phyloP scores from a whole-genome alignment of 2,888 invertebrate genomes.

The Brenthis daphne region DNA sequence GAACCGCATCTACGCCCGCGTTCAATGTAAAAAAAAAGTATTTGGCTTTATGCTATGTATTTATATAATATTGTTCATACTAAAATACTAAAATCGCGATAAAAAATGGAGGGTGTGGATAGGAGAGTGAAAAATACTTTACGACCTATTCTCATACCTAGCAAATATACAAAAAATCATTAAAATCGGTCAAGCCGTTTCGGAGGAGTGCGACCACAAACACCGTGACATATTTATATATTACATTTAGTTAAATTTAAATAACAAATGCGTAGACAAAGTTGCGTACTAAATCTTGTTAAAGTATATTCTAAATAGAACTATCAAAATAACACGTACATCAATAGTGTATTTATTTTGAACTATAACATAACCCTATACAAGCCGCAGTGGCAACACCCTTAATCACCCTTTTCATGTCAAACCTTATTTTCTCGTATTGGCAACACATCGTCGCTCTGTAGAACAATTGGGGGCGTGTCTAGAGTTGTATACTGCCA shows the following conservation, averaged over 20 bases:
- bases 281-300: background rate
- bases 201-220: no score
- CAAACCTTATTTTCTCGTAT: slow-evolving; percentile 27
- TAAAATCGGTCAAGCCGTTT: no score
- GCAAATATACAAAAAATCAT: no score
- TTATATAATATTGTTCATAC: no score
- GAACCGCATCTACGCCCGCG: background rate
- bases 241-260: background rate
- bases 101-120: no score
- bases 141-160: no score
- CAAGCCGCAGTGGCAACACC: slow-evolving; percentile 6
- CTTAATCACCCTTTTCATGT: slow-evolving; percentile 27
- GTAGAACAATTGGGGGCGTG: slow-evolving; percentile 31
- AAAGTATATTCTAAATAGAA: background rate
- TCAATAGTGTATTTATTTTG: slow-evolving; percentile 14
- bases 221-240: background rate
- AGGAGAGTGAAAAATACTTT: no score
- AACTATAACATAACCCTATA: slow-evolving; percentile 2
- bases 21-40: no score
- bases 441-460: slow-evolving; percentile 27
- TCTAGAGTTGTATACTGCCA: slow-evolving; percentile 21
- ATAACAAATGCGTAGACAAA: background rate
- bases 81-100: no score
- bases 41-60: no score
- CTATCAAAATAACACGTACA: slow-evolving; percentile 8